These are phyloP conservation scores for Natrix natrix DNA, from an alignment of 2,797 vertebrate species.

Conservation along the genomic window DNA sequence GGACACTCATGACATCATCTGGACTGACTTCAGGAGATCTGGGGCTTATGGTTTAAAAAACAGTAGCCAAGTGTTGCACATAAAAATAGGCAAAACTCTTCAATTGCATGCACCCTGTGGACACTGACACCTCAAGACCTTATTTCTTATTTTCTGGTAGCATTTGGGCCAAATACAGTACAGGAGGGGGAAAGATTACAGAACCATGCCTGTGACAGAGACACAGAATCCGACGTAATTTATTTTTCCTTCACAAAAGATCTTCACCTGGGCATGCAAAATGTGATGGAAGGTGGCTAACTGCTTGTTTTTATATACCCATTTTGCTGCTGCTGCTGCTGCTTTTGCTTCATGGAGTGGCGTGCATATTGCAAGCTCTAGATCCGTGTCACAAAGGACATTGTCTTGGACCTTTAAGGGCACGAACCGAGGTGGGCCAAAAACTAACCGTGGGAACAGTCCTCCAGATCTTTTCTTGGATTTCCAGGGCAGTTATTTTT, in stretches of 20 bases:
- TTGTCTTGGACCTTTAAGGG: neutral
- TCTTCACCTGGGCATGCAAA: neutral
- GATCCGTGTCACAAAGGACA: neutral
- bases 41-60: neutral
- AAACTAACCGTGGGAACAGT: neutral
- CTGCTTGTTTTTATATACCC: neutral
- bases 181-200: neutral
- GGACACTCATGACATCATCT: neutral
- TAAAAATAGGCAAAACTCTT: neutral
- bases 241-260: neutral
- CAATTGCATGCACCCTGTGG: neutral
- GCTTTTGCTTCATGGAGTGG: neutral
- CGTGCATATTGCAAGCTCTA: neutral
- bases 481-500: neutral
- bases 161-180: neutral
- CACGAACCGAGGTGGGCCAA: neutral
- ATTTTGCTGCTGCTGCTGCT: neutral
- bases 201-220: neutral
- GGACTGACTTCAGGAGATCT: neutral
- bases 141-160: neutral
- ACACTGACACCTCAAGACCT: neutral
- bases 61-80: neutral
- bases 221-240: neutral
- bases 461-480: neutral
- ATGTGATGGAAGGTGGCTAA: neutral